Base-by-base conservation (phyloP, 2,888 invertebrate species). In the Pseudoips prasinana region DNA sequence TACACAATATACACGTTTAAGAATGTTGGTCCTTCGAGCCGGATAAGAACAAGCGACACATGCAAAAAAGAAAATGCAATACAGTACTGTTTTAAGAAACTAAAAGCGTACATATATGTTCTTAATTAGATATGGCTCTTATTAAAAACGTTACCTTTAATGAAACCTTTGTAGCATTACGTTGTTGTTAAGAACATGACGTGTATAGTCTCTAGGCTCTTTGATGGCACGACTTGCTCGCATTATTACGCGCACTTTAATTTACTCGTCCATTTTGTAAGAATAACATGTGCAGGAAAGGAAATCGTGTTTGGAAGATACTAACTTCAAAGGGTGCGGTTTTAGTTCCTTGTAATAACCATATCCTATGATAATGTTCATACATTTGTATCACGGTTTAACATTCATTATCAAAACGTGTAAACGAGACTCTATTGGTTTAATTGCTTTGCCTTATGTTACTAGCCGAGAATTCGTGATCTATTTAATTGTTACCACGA, bases 181-280 rank as follows among this genome's bases (percentile, higher is more conserved):
- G 25, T 31, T 46, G 45, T 31, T 46, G 45, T 49, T 45, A 19
- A 20, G 7, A 10, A 32, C 34, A 39, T 39, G 34, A 26, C 29
- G 30, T 25, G 24, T 31, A 30, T 25, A 25, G 9, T 11, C 25
- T 25, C 10, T 7, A 14, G 14, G 24, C 27, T 32, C 31, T 46
- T 56, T 45, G 35, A 45, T 33, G 34, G 36, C 35, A 25, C 35
- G 38, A 34, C 36, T 35, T 32, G 36, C 44, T 40, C 30, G 30
- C 25, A 31, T 27, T 48, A 46, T 48, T 53, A 53, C 22, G 35
- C 37, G 30, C 30, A 43, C 33, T 43, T 40, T 38, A 38, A 36
- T 34, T 39, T 14, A 31, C 23, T 30, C 18, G 10, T 39, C 37
- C 20, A 25, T 39, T 46, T 46, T 37, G 32, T 29, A 39, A 51